phyloP scores from a whole-genome alignment of 2,113 vertebrate genomes.

The Balaeniceps rex region DNA sequence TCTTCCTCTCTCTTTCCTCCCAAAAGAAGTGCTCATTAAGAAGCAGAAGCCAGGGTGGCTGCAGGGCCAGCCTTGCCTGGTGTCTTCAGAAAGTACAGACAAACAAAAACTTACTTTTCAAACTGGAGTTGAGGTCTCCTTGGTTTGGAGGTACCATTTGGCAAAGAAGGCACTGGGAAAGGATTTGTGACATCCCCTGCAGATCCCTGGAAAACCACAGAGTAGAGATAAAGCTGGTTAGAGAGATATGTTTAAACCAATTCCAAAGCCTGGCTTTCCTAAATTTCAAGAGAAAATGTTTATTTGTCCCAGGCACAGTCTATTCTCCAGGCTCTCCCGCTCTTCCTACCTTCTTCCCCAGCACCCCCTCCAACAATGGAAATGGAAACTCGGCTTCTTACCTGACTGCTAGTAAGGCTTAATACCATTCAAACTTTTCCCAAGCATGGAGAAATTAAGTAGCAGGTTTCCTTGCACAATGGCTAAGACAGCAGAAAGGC shows the following conservation, averaged over 20 bases:
- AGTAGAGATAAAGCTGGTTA: background rate
- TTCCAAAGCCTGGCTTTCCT: background rate
- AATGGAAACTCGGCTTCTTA: background rate
- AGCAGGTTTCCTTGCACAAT: background rate
- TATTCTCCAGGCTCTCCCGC: background rate
- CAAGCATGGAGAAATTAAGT: background rate
- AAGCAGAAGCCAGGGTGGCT: background rate
- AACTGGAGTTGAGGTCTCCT: constrained; percentile 74
- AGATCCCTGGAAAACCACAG: constrained; percentile 65
- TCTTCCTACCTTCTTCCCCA: background rate
- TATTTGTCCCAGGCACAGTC: background rate
- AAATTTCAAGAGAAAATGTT: background rate
- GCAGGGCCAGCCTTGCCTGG: background rate
- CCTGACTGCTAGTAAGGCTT: background rate
- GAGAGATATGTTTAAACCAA: background rate
- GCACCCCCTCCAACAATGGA: background rate
- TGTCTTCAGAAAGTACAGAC: background rate
- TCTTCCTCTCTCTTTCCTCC: background rate
- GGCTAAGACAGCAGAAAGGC: background rate
- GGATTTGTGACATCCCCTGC: constrained; percentile 58
- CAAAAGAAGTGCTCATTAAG: background rate
- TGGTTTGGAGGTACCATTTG: constrained; percentile 69
- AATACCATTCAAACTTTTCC: background rate
- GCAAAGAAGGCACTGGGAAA: constrained; percentile 75
- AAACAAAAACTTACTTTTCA: constrained; percentile 76